These are phyloP conservation scores for Spheniscus mendiculus DNA, from an alignment of 2,113 vertebrate genomes.

Conservation along the genomic window DNA sequence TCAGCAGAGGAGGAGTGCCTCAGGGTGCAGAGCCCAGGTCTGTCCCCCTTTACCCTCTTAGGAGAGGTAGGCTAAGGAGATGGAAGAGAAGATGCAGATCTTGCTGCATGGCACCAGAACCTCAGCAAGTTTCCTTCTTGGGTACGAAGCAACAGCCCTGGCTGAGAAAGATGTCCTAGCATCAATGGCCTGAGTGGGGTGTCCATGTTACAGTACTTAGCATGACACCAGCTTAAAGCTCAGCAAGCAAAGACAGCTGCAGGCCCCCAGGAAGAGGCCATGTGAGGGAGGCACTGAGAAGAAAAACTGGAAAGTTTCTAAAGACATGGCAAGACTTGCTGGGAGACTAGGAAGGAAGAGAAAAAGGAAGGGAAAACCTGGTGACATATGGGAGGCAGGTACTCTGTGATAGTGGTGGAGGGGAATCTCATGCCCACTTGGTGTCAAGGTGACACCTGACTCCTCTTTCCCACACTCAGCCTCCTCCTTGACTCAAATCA, in stretches of 20 bases:
- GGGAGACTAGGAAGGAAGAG: background rate
- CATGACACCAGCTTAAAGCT: background rate
- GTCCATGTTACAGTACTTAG: background rate
- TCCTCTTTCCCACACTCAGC: background rate
- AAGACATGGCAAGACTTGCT: background rate
- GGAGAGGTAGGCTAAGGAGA: background rate
- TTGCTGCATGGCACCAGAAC: background rate
- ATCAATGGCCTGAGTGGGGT: background rate
- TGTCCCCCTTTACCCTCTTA: accelerated
- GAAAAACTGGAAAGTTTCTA: background rate
- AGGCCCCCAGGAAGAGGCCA: background rate
- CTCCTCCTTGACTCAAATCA: background rate
- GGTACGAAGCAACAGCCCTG: background rate
- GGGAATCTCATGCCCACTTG: background rate
- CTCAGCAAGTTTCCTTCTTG: background rate
- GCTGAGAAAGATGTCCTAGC: too few relatives aligned
- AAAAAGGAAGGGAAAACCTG: background rate
- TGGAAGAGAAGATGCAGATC: background rate
- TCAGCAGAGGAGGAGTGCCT: background rate
- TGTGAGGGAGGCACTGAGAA: background rate
- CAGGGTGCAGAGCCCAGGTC: background rate
- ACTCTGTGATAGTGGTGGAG: too few relatives aligned
- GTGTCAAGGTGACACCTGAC: background rate
- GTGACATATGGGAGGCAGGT: too few relatives aligned
- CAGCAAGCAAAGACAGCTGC: background rate